Percentiles rank a stretch among this genome's conserved stretches.
Evolutionary conservation across 2,797 vertebrate genomes (phyloP).

Genomic region (Alcedo atthis): DNA sequence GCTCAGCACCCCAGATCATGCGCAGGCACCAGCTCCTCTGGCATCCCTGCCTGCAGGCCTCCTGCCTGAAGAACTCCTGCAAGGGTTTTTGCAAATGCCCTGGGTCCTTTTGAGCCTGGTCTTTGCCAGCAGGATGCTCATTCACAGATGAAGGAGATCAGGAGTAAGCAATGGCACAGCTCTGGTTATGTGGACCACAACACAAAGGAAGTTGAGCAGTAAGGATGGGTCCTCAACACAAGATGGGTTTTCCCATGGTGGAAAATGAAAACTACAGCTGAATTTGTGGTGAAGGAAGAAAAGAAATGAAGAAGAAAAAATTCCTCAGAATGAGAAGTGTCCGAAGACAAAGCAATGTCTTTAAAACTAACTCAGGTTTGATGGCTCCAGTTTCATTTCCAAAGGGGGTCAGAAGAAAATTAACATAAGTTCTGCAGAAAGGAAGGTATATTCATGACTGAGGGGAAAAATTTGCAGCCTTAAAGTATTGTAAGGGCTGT

Average conservation of each 20-base stretch:
- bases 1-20: rapidly evolving
- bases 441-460: not conserved
- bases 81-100: not conserved
- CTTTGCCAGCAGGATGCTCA: not conserved
- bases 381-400: not conserved
- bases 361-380: not conserved
- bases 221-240: not conserved
- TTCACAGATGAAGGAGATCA: not conserved
- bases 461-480: not conserved
- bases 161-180: not conserved
- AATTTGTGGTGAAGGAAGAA: not conserved
- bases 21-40: not conserved
- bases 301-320: not conserved
- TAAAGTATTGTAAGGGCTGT: not conserved
- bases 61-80: not conserved
- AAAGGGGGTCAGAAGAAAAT: not conserved
- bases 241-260: not conserved
- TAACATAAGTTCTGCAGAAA: not conserved
- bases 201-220: not conserved
- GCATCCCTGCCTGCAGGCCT: not conserved
- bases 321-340: not conserved
- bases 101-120: not conserved
- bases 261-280: not conserved
- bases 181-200: not conserved
- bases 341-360: not conserved